Evolutionary conservation across 2,888 invertebrate species (phyloP).

Genomic region (Podabrus alpinus): DNA sequence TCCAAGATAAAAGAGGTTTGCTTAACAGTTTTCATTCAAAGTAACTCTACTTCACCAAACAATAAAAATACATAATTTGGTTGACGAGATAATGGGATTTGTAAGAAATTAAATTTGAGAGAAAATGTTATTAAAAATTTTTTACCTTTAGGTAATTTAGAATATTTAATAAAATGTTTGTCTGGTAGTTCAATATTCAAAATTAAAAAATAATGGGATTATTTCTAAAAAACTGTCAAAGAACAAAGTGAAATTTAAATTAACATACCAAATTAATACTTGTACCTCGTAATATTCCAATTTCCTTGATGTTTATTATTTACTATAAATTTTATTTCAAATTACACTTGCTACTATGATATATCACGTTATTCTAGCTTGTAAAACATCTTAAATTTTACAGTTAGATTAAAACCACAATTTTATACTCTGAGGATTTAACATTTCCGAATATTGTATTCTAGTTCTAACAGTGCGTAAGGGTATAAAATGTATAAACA

Average conservation of each 20-base stretch:
- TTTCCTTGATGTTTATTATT: background rate
- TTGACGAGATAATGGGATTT: background rate
- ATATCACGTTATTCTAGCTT: background rate
- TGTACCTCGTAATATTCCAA: background rate
- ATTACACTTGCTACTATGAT: background rate
- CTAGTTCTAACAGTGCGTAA: background rate
- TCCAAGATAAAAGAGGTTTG: background rate
- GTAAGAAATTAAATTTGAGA: background rate
- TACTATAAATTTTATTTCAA: background rate
- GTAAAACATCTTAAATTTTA: background rate
- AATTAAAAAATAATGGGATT: background rate
- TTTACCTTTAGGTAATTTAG: background rate
- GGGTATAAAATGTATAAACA: constrained; percentile 8
- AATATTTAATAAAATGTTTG: background rate
- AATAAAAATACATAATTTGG: background rate
- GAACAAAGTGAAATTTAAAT: background rate
- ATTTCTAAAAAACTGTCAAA: background rate
- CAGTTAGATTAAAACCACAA: constrained; percentile 1
- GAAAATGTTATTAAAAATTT: background rate
- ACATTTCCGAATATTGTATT: background rate
- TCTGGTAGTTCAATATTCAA: background rate
- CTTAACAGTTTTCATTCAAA: background rate
- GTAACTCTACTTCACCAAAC: background rate
- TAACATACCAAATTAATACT: background rate
- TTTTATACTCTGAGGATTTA: constrained; percentile 1